phyloP scores from a whole-genome alignment of 2,888 invertebrate species.

The Drosophila putrida region DNA sequence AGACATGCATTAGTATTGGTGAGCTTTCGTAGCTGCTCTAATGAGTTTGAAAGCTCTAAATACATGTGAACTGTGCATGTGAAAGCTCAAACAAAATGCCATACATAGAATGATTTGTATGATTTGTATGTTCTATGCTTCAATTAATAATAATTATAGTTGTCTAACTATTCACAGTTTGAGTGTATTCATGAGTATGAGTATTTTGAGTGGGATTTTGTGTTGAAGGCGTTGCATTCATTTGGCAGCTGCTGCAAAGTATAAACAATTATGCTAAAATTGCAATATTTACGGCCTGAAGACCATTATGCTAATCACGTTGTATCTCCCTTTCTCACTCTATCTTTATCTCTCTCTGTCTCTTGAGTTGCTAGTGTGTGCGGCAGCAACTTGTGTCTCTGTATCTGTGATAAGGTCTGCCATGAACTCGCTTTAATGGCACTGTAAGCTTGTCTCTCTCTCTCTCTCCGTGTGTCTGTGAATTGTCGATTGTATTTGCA shows the following conservation, averaged over 20 bases:
- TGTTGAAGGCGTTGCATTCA: conserved; percentile 37
- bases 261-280: conserved; percentile 77
- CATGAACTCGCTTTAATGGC: conserved; percentile 38
- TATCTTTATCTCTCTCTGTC: background rate
- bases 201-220: conserved; percentile 15
- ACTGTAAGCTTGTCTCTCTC: conserved; percentile 7
- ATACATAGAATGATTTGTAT: too few relatives aligned
- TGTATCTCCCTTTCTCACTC: conserved; percentile 16
- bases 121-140: background rate
- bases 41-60: conserved; percentile 1
- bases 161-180: background rate
- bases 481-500: conserved; percentile 75
- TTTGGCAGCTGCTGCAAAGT: conserved; percentile 66
- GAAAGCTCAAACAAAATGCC: conserved; percentile 4
- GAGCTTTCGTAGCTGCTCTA: conserved; percentile 14
- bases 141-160: conserved; percentile 2
- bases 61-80: conserved; percentile 8
- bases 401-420: conserved; percentile 46
- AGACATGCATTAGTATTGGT: conserved; percentile 2
- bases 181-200: conserved; percentile 1
- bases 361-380: conserved; percentile 26
- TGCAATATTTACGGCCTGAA: conserved; percentile 71
- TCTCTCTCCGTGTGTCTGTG: conserved; percentile 38
- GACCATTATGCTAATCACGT: conserved; percentile 74
- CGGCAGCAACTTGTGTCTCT: conserved; percentile 21